These are phyloP conservation scores for Callipepla californica DNA, from an alignment of 2,113 vertebrate species.

Conservation along the genomic window DNA sequence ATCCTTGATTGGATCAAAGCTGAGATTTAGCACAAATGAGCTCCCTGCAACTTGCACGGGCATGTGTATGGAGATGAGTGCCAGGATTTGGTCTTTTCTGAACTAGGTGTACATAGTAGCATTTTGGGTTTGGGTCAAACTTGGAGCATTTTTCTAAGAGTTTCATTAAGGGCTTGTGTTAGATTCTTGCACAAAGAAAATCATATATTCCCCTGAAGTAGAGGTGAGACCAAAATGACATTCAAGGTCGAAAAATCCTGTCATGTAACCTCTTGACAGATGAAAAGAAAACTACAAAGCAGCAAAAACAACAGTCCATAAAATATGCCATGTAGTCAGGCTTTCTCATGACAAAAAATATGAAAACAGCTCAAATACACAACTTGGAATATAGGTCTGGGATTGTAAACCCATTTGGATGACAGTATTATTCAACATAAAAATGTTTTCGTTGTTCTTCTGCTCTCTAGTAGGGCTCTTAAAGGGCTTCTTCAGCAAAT, in stretches of 20 bases:
- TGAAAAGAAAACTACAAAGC: slow-evolving; percentile 69
- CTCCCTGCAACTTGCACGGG: background rate
- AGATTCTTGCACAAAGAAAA: slow-evolving; percentile 42
- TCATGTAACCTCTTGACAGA: slow-evolving; percentile 67
- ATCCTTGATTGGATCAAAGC: background rate
- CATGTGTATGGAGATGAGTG: background rate
- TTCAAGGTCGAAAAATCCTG: slow-evolving; percentile 54
- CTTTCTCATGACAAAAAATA: slow-evolving; percentile 43
- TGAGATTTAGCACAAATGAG: background rate
- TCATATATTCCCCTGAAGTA: slow-evolving; percentile 48
- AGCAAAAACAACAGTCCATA: slow-evolving; percentile 53
- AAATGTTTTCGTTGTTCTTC: slow-evolving; percentile 11
- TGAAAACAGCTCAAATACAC: background rate
- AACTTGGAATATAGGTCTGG: slow-evolving; percentile 3
- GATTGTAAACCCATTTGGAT: slow-evolving; percentile 43
- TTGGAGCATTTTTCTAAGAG: slow-evolving; percentile 3
- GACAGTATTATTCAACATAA: slow-evolving; percentile 25
- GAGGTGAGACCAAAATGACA: slow-evolving; percentile 64
- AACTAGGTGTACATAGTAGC: background rate
- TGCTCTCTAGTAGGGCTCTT: background rate
- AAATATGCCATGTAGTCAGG: slow-evolving; percentile 55
- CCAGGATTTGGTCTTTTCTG: slow-evolving; percentile 8
- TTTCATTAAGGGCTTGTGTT: slow-evolving; percentile 37
- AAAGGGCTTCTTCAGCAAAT: background rate
- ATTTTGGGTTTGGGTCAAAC: slow-evolving; percentile 1